Percentiles rank a stretch among this genome's conserved stretches.
Conservation (phyloP, 2,113 vertebrate genomes). For the Siphamia tubifer region DNA sequence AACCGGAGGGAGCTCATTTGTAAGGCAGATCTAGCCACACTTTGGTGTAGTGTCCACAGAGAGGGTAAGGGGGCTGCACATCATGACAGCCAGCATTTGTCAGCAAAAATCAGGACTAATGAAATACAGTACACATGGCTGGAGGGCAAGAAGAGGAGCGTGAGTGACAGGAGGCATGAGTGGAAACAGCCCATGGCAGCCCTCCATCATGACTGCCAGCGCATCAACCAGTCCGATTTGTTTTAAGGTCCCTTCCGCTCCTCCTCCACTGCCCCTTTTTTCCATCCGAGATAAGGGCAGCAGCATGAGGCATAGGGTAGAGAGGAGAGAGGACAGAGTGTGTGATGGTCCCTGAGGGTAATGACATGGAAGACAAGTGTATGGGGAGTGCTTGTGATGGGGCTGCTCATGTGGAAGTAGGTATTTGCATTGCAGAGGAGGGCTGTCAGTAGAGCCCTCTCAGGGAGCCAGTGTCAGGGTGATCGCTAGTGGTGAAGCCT, state of each 20-base stretch:
- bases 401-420: slow-evolving; percentile 68
- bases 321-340: slow-evolving; percentile 33
- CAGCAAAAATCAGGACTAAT: slow-evolving; percentile 80
- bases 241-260: slow-evolving; percentile 41
- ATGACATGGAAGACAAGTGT: slow-evolving; percentile 69
- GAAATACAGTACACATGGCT: slow-evolving; percentile 70
- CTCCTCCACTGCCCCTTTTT: no score
- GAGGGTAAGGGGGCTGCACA: slow-evolving; percentile 53
- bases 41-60: slow-evolving; percentile 51
- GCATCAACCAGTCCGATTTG: slow-evolving; percentile 35
- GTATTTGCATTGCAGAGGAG: slow-evolving; percentile 73
- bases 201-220: slow-evolving; percentile 49
- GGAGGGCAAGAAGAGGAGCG: slow-evolving; percentile 53
- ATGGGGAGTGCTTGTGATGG: slow-evolving; percentile 59
- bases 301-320: slow-evolving; percentile 37
- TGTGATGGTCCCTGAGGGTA: slow-evolving; percentile 57
- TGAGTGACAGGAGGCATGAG: slow-evolving; percentile 75
- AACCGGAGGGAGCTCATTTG: slow-evolving; percentile 71
- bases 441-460: slow-evolving; percentile 55
- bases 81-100: slow-evolving; percentile 71
- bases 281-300: slow-evolving; percentile 48
- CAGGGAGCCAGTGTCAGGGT: slow-evolving; percentile 56
- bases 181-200: slow-evolving; percentile 59
- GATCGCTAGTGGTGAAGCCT: slow-evolving; percentile 53
- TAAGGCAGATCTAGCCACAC: slow-evolving; percentile 70